phyloP scores from a whole-genome alignment of 2,888 invertebrate species.

The Campaea margaritaria region DNA sequence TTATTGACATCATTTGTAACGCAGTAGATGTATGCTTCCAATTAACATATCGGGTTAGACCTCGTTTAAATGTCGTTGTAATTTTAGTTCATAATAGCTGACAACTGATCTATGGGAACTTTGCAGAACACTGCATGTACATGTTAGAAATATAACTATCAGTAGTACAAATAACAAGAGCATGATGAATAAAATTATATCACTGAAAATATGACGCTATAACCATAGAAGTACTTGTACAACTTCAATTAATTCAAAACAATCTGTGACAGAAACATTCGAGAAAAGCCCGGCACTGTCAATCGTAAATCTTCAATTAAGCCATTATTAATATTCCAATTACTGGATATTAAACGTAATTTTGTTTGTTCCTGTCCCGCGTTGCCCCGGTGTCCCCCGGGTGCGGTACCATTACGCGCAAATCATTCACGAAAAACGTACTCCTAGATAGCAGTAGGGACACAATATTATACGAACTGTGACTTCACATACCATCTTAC shows the following conservation, averaged over 20 bases:
- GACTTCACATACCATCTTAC: too few relatives aligned
- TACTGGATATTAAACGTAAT: constrained; percentile 60
- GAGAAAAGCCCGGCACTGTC: constrained; percentile 23
- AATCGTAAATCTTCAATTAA: constrained; percentile 41
- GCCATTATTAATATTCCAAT: constrained; percentile 55
- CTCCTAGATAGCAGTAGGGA: neutral
- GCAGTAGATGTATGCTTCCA: constrained; percentile 34
- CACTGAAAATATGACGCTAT: neutral
- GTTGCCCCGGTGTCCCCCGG: constrained; percentile 45
- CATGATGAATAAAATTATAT: too few relatives aligned
- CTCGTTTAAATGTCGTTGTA: constrained; percentile 12
- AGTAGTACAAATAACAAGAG: too few relatives aligned
- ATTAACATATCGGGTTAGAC: constrained; percentile 38
- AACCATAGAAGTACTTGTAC: neutral
- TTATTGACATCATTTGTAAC: constrained; percentile 61
- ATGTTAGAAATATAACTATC: too few relatives aligned
- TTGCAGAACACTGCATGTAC: too few relatives aligned
- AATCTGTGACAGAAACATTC: constrained; percentile 17
- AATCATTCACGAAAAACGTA: constrained; percentile 58
- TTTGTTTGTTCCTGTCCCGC: constrained; percentile 50
- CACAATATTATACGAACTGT: neutral
- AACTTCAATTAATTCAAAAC: constrained; percentile 12
- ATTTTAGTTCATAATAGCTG: constrained; percentile 14
- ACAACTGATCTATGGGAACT: too few relatives aligned
- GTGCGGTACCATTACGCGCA: constrained; percentile 56